These are phyloP conservation scores for Piprites chloris DNA, from an alignment of 2,113 vertebrate genomes.

Conservation along the genomic window DNA sequence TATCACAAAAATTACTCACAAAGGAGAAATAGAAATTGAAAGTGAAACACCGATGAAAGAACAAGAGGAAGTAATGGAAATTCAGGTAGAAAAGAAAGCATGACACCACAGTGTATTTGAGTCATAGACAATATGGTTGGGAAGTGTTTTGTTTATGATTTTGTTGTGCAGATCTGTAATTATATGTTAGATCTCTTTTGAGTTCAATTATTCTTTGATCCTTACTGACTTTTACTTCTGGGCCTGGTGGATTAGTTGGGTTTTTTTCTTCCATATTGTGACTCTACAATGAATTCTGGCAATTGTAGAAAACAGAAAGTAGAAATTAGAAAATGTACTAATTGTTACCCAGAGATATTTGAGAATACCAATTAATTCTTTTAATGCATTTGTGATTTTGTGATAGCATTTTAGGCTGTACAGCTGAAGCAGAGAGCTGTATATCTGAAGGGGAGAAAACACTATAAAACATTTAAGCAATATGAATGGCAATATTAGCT, in stretches of 20 bases:
- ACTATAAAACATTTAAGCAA: background rate
- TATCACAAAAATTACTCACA: constrained; percentile 98
- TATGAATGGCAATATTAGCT: background rate
- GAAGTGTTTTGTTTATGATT: background rate
- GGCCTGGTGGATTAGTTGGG: background rate
- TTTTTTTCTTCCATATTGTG: background rate
- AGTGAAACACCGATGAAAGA: constrained; percentile 91
- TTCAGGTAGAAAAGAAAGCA: constrained; percentile 72
- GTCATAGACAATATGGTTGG: background rate
- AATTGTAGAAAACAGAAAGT: background rate
- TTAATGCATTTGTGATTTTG: background rate
- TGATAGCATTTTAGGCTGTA: background rate
- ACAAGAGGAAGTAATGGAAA: constrained; percentile 82
- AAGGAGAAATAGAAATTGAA: constrained; percentile 99
- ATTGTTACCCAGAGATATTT: background rate
- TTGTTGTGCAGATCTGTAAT: background rate
- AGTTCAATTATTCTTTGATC: background rate
- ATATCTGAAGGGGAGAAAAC: background rate
- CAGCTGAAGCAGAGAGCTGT: background rate
- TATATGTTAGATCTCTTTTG: background rate
- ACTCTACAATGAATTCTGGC: background rate
- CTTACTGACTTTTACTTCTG: background rate
- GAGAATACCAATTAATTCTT: background rate
- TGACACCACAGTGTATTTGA: background rate
- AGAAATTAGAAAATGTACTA: background rate